These are phyloP conservation scores for Lymantria dispar DNA, from an alignment of 2,888 invertebrate genomes.

Conservation along the genomic window DNA sequence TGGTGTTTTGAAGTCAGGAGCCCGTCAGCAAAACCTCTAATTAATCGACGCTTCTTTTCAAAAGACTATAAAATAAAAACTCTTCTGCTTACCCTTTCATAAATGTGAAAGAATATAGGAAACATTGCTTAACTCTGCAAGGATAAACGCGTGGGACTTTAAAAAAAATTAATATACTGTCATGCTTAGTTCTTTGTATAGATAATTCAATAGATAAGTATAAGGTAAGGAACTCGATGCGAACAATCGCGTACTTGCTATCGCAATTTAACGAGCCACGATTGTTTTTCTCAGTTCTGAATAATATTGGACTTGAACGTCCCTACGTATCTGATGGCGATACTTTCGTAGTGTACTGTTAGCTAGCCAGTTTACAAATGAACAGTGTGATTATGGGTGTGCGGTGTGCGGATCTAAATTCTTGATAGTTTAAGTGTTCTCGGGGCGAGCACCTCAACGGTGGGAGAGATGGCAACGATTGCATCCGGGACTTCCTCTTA, in stretches of 20 bases:
- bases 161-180: neutral
- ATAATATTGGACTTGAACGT: constrained; percentile 78
- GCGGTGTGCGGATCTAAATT: constrained; percentile 73
- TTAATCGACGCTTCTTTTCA: too few relatives aligned
- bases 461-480: constrained; percentile 67
- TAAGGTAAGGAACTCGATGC: constrained; percentile 57
- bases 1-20: too few relatives aligned
- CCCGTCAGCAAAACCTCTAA: too few relatives aligned
- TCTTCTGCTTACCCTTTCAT: too few relatives aligned
- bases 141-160: too few relatives aligned
- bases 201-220: constrained; percentile 42
- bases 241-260: constrained; percentile 68
- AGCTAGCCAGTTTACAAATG: constrained; percentile 75
- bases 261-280: constrained; percentile 79
- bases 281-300: constrained; percentile 81
- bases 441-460: constrained; percentile 60
- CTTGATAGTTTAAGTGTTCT: constrained; percentile 80
- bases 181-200: constrained; percentile 29
- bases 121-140: too few relatives aligned
- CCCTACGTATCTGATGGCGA: constrained; percentile 73
- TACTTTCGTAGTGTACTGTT: constrained; percentile 76
- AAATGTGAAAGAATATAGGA: too few relatives aligned
- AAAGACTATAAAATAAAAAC: too few relatives aligned
- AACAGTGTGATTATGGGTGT: constrained; percentile 77
- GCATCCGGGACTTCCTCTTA: constrained; percentile 72